Conservation (phyloP, 1,140 invertebrate species). For the Listronotus oregonensis region DNA sequence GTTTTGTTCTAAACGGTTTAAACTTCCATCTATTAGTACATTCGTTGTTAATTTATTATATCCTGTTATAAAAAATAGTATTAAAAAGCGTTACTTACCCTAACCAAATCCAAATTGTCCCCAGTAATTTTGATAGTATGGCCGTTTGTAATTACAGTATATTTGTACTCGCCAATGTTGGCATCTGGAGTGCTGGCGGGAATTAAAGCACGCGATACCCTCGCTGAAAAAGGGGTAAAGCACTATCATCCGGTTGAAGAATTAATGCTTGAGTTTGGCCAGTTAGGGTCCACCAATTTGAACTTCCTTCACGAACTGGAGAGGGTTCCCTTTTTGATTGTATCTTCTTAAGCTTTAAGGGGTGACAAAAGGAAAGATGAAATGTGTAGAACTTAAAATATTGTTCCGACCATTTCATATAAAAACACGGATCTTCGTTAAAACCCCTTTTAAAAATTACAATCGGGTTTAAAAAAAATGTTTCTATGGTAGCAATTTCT, state of each 20-base stretch:
- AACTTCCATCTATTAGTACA: too few relatives aligned
- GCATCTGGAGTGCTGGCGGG: conserved; percentile 84
- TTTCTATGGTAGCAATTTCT: too few relatives aligned
- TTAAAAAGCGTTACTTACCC: conserved; percentile 61
- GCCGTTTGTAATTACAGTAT: conserved; percentile 79
- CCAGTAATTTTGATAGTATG: conserved; percentile 84
- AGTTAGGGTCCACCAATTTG: conserved; percentile 61
- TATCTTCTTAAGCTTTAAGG: conserved; percentile 91
- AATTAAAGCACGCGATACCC: conserved; percentile 64
- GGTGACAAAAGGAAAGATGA: conserved; percentile 63
- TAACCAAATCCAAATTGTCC: conserved; percentile 79
- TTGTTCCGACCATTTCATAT: too few relatives aligned
- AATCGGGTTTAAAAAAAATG: too few relatives aligned
- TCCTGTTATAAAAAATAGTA: too few relatives aligned
- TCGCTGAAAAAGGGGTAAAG: conserved; percentile 47
- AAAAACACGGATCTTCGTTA: too few relatives aligned
- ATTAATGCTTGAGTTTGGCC: conserved; percentile 70
- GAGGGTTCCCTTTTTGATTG: conserved; percentile 89
- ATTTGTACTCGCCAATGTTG: conserved; percentile 82
- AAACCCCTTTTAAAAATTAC: too few relatives aligned
- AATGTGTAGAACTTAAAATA: background rate
- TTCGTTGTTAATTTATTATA: too few relatives aligned
- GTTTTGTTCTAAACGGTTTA: too few relatives aligned
- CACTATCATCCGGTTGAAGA: conserved; percentile 75
- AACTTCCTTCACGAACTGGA: conserved; percentile 70